A percentile compares a stretch with the other conserved stretches of the same genome.
These are phyloP conservation scores for Siniperca knerii DNA, from an alignment of 2,113 vertebrate species.

Conservation along the genomic window DNA sequence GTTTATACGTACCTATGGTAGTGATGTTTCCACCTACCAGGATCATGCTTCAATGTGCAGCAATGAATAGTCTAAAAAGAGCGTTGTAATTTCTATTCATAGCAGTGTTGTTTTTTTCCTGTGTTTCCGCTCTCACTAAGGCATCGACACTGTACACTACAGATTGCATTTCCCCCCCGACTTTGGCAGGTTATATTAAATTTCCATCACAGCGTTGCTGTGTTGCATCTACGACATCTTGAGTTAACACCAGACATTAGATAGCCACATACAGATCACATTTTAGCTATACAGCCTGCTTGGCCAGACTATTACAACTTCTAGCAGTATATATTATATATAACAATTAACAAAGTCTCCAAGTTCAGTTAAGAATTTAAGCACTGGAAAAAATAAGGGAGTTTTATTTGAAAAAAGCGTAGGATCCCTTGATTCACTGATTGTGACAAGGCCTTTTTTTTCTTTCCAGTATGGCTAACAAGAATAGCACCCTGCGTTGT, in stretches of 20 bases:
- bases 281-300: not conserved
- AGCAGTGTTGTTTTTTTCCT: not conserved
- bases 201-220: conserved; percentile 33
- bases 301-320: not conserved
- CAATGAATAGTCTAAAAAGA: not conserved
- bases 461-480: conserved; percentile 93
- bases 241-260: not conserved
- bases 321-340: not conserved
- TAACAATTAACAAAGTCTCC: not conserved
- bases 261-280: not conserved
- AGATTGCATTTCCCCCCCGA: conserved; percentile 1
- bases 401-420: not conserved
- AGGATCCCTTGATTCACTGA: conserved; percentile 32
- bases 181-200: conserved; percentile 35
- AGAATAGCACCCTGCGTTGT: conserved; percentile 92
- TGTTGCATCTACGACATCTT: not conserved
- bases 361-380: conserved; percentile 9
- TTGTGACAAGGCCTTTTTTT: conserved; percentile 63
- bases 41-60: not conserved
- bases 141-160: conserved; percentile 1
- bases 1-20: not conserved
- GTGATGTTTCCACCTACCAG: not conserved
- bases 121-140: conserved; percentile 8
- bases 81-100: not conserved
- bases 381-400: not conserved